These are phyloP conservation scores for Tinamus guttatus DNA, from an alignment of 2,113 vertebrate genomes.

Conservation along the genomic window DNA sequence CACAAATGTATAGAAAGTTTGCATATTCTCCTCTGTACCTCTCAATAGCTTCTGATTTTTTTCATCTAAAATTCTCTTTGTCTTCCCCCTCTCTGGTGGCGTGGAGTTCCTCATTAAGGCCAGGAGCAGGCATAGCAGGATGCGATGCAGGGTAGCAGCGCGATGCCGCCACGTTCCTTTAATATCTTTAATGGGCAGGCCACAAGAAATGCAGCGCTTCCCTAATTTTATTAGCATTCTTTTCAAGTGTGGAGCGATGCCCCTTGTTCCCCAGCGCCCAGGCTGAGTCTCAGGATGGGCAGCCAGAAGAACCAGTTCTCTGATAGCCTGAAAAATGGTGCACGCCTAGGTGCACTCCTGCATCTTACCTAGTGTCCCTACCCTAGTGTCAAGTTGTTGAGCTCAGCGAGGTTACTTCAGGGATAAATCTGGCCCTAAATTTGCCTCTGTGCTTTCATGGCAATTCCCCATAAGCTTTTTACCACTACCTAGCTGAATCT, in stretches of 20 bases:
- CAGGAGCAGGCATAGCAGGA: background rate
- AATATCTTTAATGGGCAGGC: slow-evolving; percentile 9
- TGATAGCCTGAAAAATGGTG: background rate
- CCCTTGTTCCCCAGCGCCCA: background rate
- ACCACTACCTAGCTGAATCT: background rate
- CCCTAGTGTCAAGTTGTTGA: background rate
- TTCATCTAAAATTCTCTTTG: slow-evolving; percentile 63
- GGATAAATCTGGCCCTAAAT: background rate
- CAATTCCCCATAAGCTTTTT: background rate
- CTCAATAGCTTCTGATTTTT: slow-evolving; percentile 29
- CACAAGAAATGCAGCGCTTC: slow-evolving; percentile 17
- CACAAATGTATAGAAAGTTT: slow-evolving; percentile 43
- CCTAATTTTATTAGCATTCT: background rate
- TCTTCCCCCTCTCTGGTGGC: slow-evolving; percentile 43
- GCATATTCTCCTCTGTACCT: slow-evolving; percentile 2
- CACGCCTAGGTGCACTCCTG: background rate
- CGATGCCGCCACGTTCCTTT: background rate
- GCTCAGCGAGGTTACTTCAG: background rate
- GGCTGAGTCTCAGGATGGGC: background rate
- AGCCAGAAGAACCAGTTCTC: background rate
- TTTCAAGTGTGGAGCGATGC: background rate
- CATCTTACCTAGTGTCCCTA: background rate
- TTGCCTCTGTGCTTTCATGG: background rate
- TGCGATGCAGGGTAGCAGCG: slow-evolving; percentile 27
- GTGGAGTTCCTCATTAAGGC: slow-evolving; percentile 41